Conservation (phyloP, 2,113 vertebrate genomes). For the Blennius ocellaris region DNA sequence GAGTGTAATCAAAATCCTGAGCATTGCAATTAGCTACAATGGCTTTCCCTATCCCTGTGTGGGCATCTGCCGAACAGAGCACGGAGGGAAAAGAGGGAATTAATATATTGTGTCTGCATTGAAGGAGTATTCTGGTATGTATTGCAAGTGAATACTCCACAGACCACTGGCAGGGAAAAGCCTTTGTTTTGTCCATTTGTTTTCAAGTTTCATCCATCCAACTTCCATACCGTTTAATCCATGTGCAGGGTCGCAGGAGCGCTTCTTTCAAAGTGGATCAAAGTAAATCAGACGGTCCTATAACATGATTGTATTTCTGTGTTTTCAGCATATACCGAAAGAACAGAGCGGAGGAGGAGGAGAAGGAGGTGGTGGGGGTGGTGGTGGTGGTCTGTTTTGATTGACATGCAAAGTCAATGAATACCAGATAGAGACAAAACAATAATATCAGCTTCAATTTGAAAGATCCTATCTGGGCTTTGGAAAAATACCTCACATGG, state of each 20-base stretch:
- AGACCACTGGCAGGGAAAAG: slow-evolving; percentile 57
- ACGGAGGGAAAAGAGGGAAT: slow-evolving; percentile 61
- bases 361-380: not conserved
- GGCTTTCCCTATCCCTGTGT: slow-evolving; percentile 78
- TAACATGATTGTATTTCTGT: slow-evolving; percentile 28
- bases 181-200: slow-evolving; percentile 63
- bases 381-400: slow-evolving; percentile 25
- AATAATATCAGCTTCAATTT: slow-evolving; percentile 67
- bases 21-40: slow-evolving; percentile 83
- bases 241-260: no score
- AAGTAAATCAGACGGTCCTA: slow-evolving; percentile 34
- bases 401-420: slow-evolving; percentile 63
- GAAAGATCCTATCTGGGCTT: slow-evolving; percentile 61
- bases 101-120: slow-evolving; percentile 72
- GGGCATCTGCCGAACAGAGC: slow-evolving; percentile 74
- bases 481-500: slow-evolving; percentile 64
- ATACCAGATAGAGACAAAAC: slow-evolving; percentile 71
- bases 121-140: slow-evolving; percentile 69
- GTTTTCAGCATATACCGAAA: slow-evolving; percentile 43
- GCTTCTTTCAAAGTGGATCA: not conserved
- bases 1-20: slow-evolving; percentile 82
- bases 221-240: no score
- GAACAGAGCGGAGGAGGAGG: not conserved
- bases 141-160: slow-evolving; percentile 61
- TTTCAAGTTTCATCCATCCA: slow-evolving; percentile 37